A percentile compares a stretch with the other conserved stretches of the same genome.
Conservation (phyloP, 2,888 invertebrate genomes). For the Lissocephala sabroskyi region DNA sequence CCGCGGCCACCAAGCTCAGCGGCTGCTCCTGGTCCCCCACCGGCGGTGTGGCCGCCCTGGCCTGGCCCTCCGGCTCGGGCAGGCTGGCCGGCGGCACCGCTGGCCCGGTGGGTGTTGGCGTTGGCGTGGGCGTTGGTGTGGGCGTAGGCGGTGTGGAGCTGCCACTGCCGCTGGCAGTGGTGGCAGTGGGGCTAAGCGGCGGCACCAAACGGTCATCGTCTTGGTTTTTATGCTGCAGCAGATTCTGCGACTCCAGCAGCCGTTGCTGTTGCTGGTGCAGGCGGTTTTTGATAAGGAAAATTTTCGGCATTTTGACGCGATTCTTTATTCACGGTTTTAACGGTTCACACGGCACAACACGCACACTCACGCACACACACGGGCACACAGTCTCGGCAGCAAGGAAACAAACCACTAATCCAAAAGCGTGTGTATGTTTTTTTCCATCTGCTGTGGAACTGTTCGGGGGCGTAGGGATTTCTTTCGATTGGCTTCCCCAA, state of each 20-base stretch:
- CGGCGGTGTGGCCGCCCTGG: not conserved
- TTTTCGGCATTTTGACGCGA: constrained; percentile 84
- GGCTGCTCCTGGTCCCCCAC: constrained; percentile 35
- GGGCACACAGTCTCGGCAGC: constrained; percentile 19
- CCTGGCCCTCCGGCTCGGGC: constrained; percentile 51
- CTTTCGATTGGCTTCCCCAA: constrained; percentile 19
- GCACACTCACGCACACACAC: constrained; percentile 2
- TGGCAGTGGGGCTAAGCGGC: constrained; percentile 74
- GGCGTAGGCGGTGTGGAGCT: constrained; percentile 6
- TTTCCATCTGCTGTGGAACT: constrained; percentile 26
- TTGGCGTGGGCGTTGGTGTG: constrained; percentile 9
- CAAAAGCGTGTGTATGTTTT: constrained; percentile 60
- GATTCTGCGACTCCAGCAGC: constrained; percentile 87
- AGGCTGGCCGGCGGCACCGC: constrained; percentile 3
- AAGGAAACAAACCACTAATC: constrained; percentile 66
- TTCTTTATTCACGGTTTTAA: constrained; percentile 8
- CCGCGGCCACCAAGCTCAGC: constrained; percentile 40
- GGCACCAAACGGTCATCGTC: constrained; percentile 77
- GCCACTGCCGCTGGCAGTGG: constrained; percentile 23
- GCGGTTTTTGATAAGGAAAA: constrained; percentile 92
- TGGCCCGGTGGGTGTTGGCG: constrained; percentile 12
- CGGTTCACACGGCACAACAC: constrained; percentile 3
- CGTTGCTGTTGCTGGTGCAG: constrained; percentile 92
- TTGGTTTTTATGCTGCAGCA: constrained; percentile 78
- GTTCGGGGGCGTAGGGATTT: constrained; percentile 16